Percentiles rank a stretch among this genome's conserved stretches.
phyloP scores from a whole-genome alignment of 2,888 invertebrate species.

The Blastobasis lacticolella region DNA sequence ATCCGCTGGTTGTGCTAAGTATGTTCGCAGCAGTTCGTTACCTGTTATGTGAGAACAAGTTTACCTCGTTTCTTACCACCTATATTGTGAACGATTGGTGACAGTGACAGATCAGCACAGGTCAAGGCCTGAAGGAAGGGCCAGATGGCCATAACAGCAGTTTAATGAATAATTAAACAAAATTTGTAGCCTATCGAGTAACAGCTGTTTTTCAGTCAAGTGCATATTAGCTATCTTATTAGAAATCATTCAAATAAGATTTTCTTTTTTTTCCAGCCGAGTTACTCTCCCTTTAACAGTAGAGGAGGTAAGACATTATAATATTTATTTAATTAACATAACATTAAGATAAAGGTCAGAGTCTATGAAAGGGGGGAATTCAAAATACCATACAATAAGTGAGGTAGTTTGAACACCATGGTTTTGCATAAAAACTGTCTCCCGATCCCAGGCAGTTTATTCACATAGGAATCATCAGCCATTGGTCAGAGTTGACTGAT shows the following conservation, averaged over 20 bases:
- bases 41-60: too few species aligned
- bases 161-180: constrained; percentile 1
- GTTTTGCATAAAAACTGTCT: too few species aligned
- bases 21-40: not conserved
- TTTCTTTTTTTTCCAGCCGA: constrained; percentile 82
- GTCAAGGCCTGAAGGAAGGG: constrained; percentile 38
- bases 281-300: constrained; percentile 96
- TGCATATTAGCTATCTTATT: not conserved
- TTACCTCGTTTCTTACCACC: too few species aligned
- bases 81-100: constrained; percentile 14
- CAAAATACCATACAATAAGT: too few species aligned
- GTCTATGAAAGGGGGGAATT: too few species aligned
- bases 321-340: not conserved
- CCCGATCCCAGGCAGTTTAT: too few species aligned
- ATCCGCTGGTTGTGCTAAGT: constrained; percentile 26
- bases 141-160: constrained; percentile 33
- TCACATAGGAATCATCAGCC: too few species aligned
- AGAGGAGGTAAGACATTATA: constrained; percentile 87
- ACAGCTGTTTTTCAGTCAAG: constrained; percentile 1
- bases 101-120: constrained; percentile 51
- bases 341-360: too few species aligned
- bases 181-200: not conserved
- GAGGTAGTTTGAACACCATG: too few species aligned
- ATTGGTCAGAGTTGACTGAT: too few species aligned
- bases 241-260: not conserved